A percentile compares a stretch with the other conserved stretches of the same genome.
phyloP scores from a whole-genome alignment of 2,888 invertebrate species.

The Leptinotarsa peninsularis region DNA sequence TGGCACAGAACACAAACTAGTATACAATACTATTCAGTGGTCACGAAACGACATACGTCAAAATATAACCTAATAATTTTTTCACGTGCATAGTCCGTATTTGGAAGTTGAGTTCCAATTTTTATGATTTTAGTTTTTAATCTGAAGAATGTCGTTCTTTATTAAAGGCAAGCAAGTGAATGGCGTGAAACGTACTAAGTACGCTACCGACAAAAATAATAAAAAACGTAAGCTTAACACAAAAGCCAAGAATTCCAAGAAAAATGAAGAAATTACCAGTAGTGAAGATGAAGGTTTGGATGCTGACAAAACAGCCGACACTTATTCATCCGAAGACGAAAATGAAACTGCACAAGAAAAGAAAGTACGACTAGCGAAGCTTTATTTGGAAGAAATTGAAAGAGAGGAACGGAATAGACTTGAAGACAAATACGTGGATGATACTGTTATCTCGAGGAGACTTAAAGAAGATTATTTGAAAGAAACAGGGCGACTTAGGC shows the following conservation, averaged over 20 bases:
- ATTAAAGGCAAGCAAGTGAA: constrained; percentile 57
- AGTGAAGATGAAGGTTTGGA: constrained; percentile 75
- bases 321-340: constrained; percentile 71
- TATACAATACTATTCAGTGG: too few relatives aligned
- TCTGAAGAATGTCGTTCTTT: constrained; percentile 59
- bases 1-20: too few relatives aligned
- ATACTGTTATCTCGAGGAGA: constrained; percentile 77
- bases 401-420: constrained; percentile 80
- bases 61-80: not conserved
- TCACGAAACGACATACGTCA: not conserved
- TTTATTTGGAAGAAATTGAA: constrained; percentile 88
- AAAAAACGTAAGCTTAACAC: constrained; percentile 47
- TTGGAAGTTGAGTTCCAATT: not conserved
- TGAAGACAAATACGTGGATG: constrained; percentile 75
- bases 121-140: not conserved
- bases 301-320: constrained; percentile 68
- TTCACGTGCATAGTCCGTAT: constrained; percentile 27
- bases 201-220: constrained; percentile 44
- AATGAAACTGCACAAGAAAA: constrained; percentile 91
- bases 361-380: constrained; percentile 87
- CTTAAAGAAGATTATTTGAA: constrained; percentile 88
- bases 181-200: constrained; percentile 48
- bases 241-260: constrained; percentile 31
- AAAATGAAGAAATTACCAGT: constrained; percentile 73
- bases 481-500: constrained; percentile 83